A percentile compares a stretch with the other conserved stretches of the same genome.
Conservation (phyloP, 30 jellyfish, hydroid and myxozoan genomes). For the Cassiopea andromeda region DNA sequence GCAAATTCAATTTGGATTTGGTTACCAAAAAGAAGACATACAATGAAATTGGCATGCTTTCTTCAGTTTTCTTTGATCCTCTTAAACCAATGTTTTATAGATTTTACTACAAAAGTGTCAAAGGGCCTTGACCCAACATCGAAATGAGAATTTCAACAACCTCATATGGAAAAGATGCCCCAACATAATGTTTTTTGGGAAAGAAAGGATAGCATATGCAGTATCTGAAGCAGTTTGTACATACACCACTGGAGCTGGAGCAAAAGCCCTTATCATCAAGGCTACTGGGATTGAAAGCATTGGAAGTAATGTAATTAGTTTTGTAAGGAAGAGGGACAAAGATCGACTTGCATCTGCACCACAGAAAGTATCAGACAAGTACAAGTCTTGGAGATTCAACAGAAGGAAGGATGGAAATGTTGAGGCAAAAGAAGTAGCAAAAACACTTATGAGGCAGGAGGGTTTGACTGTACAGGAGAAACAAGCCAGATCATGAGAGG, state of each 20-base stretch:
- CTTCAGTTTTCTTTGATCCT: not conserved
- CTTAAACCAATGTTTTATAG: constrained; percentile 5
- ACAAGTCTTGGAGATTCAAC: not conserved
- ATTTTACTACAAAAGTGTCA: constrained; percentile 8
- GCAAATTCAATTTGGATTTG: constrained; percentile 38
- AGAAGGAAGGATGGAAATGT: not conserved
- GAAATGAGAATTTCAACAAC: constrained; percentile 28
- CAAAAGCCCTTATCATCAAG: not conserved
- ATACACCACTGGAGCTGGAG: constrained; percentile 23
- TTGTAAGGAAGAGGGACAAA: not conserved
- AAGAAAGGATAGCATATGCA: not conserved
- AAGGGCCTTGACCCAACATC: constrained; percentile 20
- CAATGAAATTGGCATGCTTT: constrained; percentile 13
- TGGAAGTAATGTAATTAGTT: not conserved
- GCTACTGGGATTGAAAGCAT: constrained; percentile 8
- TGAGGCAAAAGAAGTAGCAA: no score
- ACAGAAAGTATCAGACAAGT: not conserved
- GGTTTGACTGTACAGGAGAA: no score
- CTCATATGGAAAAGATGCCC: constrained; percentile 24
- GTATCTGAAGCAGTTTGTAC: constrained; percentile 28
- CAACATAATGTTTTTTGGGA: constrained; percentile 11
- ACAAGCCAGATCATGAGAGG: no score
- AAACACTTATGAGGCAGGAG: no score
- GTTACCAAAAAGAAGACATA: constrained; percentile 16
- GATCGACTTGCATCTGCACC: constrained; percentile 2